phyloP scores from a whole-genome alignment of 2,113 vertebrate species.

The Gila orcuttii region DNA sequence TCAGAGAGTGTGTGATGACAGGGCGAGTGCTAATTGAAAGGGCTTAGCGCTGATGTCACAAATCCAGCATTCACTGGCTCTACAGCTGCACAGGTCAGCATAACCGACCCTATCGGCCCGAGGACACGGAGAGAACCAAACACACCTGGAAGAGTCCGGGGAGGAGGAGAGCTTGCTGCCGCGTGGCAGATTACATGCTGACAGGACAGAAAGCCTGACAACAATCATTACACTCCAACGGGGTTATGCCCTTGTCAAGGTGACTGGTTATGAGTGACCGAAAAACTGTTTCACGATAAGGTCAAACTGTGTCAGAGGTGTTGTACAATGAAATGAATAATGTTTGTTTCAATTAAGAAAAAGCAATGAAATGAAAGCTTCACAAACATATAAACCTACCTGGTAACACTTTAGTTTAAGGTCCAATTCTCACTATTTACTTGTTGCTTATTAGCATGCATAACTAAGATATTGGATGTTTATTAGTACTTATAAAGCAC shows the following conservation, averaged over 20 bases:
- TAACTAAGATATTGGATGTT: too few relatives aligned
- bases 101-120: neutral
- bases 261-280: neutral
- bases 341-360: neutral
- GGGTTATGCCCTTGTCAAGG: constrained; percentile 26
- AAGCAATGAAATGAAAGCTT: neutral
- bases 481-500: too few relatives aligned
- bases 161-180: constrained; percentile 42
- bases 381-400: neutral
- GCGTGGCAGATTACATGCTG: constrained; percentile 68
- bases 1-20: constrained; percentile 73
- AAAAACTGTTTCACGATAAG: neutral
- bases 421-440: too few relatives aligned
- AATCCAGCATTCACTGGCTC: constrained; percentile 41
- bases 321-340: neutral
- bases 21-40: constrained; percentile 70
- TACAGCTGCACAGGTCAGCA: constrained; percentile 68
- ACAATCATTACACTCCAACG: constrained; percentile 55
- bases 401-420: too few relatives aligned
- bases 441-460: too few relatives aligned
- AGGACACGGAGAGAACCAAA: neutral
- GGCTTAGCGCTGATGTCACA: constrained; percentile 70
- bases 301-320: neutral
- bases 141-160: constrained; percentile 62
- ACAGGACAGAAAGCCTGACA: constrained; percentile 65